phyloP scores from a whole-genome alignment of 2,113 vertebrate species.

The Accipiter cooperii region DNA sequence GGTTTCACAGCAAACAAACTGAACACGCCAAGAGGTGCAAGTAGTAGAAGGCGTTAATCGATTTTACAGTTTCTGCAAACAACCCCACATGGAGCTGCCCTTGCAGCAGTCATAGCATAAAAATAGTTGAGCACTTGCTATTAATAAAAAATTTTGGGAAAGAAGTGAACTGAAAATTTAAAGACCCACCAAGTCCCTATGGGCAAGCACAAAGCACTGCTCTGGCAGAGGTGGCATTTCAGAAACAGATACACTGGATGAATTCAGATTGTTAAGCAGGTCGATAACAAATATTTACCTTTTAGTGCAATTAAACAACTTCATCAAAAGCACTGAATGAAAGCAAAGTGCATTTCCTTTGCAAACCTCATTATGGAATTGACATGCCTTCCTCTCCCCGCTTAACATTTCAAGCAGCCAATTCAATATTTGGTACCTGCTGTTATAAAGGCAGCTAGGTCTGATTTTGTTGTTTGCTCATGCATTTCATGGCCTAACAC shows the following conservation, averaged over 20 bases:
- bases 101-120: background rate
- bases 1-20: background rate
- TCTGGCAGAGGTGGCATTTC: rapidly evolving
- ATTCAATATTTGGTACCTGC: background rate
- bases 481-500: background rate
- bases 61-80: background rate
- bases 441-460: background rate
- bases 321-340: background rate
- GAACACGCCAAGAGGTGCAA: rapidly evolving
- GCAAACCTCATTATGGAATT: background rate
- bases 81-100: rapidly evolving
- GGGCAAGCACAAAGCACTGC: rapidly evolving
- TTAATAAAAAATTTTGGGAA: background rate
- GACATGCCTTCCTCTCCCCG: background rate
- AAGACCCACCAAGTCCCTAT: background rate
- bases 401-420: background rate
- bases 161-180: background rate
- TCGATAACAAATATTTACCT: constrained; percentile 24
- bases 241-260: background rate
- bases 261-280: background rate
- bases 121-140: background rate
- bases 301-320: background rate
- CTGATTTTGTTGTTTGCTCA: background rate
- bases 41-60: background rate
- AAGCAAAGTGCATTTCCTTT: background rate